These are phyloP conservation scores for Plestiodon gilberti DNA, from an alignment of 2,113 vertebrate species.

Conservation along the genomic window DNA sequence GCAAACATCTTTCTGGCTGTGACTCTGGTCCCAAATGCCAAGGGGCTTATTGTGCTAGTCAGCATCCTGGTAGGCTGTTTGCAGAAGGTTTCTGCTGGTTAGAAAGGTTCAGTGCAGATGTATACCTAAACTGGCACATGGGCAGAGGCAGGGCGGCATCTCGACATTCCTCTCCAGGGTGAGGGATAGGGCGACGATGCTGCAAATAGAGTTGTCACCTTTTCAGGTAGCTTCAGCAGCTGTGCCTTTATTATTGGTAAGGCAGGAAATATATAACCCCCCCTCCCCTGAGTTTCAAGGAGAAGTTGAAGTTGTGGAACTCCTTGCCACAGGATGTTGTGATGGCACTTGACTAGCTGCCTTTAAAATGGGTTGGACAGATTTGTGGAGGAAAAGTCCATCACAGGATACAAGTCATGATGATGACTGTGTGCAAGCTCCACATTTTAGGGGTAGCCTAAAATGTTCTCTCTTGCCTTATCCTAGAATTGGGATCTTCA, in stretches of 20 bases:
- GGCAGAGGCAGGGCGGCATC: background rate
- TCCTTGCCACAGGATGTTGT: too few relatives aligned
- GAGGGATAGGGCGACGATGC: background rate
- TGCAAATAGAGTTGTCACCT: background rate
- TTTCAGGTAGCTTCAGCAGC: background rate
- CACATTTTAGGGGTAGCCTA: too few relatives aligned
- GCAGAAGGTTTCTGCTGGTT: background rate
- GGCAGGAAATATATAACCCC: too few relatives aligned
- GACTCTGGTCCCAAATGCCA: background rate
- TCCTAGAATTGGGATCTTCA: too few relatives aligned
- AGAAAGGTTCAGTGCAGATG: background rate
- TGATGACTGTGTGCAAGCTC: too few relatives aligned
- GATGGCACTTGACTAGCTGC: too few relatives aligned
- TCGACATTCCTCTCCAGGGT: background rate
- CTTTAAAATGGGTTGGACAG: too few relatives aligned
- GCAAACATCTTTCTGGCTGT: background rate
- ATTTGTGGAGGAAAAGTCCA: too few relatives aligned
- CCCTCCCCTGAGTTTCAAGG: too few relatives aligned
- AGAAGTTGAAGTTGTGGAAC: too few relatives aligned
- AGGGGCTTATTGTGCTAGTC: background rate
- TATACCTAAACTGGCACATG: background rate
- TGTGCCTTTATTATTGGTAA: background rate
- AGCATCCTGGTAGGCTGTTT: slow-evolving; percentile 23
- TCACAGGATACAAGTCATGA: too few relatives aligned
- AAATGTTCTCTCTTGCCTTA: too few relatives aligned